These are phyloP conservation scores for Globicephala melas DNA, from an alignment of 2,113 vertebrate species.

Conservation along the genomic window DNA sequence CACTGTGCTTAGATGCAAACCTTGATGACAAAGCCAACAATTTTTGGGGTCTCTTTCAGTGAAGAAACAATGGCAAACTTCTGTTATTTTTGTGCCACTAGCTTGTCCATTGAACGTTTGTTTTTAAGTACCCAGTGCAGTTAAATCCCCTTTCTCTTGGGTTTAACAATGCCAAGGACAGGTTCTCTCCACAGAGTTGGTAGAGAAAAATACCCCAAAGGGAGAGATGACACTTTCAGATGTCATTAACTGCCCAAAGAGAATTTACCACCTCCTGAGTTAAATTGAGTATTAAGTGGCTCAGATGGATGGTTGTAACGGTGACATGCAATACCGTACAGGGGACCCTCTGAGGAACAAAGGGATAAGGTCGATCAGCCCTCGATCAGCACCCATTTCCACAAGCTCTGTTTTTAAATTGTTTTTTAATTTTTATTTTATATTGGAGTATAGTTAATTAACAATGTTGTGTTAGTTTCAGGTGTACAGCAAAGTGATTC, in stretches of 20 bases:
- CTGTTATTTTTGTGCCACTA: not conserved
- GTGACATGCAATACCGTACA: not conserved
- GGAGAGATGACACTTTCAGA: not conserved
- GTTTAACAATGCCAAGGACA: not conserved
- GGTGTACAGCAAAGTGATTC: no score
- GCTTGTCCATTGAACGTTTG: not conserved
- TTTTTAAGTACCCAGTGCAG: not conserved
- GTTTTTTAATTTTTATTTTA: not conserved
- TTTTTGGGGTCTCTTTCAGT: not conserved
- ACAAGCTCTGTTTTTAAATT: not conserved
- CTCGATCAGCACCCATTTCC: not conserved
- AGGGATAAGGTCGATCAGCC: not conserved
- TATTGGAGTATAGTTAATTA: not conserved
- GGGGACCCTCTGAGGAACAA: not conserved
- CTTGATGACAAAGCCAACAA: not conserved
- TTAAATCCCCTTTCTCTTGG: not conserved
- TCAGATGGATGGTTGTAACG: not conserved
- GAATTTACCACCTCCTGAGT: not conserved
- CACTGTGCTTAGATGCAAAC: not conserved
- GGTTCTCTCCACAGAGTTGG: not conserved
- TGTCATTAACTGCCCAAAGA: not conserved
- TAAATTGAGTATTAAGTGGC: not conserved
- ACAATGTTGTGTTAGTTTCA: no score
- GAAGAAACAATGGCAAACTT: not conserved
- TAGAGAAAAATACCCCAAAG: not conserved